A percentile compares a stretch with the other conserved stretches of the same genome.
These are phyloP conservation scores for Polyommatus iphigenia DNA, from an alignment of 2,888 invertebrate species.

Conservation along the genomic window DNA sequence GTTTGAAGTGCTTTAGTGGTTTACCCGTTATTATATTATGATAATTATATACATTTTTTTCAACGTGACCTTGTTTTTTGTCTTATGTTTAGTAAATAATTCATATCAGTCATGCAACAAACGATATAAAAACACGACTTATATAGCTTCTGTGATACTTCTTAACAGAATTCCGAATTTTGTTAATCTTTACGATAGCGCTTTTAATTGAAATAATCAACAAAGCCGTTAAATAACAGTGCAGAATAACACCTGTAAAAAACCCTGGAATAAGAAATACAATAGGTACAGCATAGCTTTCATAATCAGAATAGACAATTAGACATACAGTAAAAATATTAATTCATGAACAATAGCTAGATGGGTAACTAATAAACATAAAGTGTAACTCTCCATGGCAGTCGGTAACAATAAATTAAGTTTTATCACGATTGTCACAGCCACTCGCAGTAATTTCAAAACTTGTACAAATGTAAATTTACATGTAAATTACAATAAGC, in stretches of 20 bases:
- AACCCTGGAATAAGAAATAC: no score
- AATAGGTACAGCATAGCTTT: no score
- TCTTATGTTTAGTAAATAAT: not conserved
- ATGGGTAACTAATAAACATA: not conserved
- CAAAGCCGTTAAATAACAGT: no score
- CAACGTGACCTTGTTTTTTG: not conserved
- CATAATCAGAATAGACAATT: no score
- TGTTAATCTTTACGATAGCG: no score
- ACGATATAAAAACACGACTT: no score
- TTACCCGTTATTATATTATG: conserved; percentile 59
- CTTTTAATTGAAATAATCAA: no score
- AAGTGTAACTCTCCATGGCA: not conserved
- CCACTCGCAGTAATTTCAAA: conserved; percentile 8
- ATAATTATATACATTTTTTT: conserved; percentile 35
- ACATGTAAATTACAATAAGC: conserved; percentile 34
- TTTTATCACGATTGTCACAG: conserved; percentile 14
- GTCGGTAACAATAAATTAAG: conserved; percentile 5
- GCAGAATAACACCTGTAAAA: no score
- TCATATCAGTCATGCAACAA: no score
- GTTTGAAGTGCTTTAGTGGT: conserved; percentile 65
- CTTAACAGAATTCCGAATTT: no score
- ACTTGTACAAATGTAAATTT: conserved; percentile 30
- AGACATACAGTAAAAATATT: not conserved
- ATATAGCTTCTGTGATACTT: no score
- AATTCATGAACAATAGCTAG: not conserved